phyloP scores from a whole-genome alignment of 2,888 invertebrate species.

The Dexiosoma caninum region DNA sequence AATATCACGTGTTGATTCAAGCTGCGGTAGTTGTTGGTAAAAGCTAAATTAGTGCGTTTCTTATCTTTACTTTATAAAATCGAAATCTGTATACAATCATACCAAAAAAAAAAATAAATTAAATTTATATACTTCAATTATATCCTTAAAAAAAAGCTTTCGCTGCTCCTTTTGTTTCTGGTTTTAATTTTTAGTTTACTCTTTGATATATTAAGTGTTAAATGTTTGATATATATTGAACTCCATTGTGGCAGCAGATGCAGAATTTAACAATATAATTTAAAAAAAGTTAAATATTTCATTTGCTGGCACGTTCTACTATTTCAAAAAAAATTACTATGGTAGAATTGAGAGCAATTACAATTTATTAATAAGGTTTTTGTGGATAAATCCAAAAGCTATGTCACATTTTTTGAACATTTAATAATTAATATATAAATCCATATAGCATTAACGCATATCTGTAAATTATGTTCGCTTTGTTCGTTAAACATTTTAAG shows the following conservation, averaged over 20 bases:
- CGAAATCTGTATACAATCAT: constrained; percentile 43
- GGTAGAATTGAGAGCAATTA: constrained; percentile 22
- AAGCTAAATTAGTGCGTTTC: constrained; percentile 75
- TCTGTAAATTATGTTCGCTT: constrained; percentile 57
- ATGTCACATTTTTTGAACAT: constrained; percentile 30
- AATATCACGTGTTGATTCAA: constrained; percentile 77
- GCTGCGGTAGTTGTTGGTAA: constrained; percentile 76
- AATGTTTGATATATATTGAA: constrained; percentile 33
- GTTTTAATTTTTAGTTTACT: neutral
- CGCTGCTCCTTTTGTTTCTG: constrained; percentile 16
- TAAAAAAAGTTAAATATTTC: neutral
- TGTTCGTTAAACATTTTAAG: too few relatives aligned
- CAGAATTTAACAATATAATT: constrained; percentile 25
- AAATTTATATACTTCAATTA: constrained; percentile 44
- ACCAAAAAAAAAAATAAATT: too few relatives aligned
- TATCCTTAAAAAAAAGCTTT: constrained; percentile 40
- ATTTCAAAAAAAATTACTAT: neutral
- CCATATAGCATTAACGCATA: constrained; percentile 30
- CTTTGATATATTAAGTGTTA: constrained; percentile 35
- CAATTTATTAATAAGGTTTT: constrained; percentile 11
- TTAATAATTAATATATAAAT: constrained; percentile 34
- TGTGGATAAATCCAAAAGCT: constrained; percentile 33
- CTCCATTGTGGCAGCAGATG: constrained; percentile 35
- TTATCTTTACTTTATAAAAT: constrained; percentile 43
- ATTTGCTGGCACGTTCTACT: constrained; percentile 24